Base-by-base conservation (phyloP, 2,797 vertebrate species). In the Petrocephalus schoutedeni region DNA sequence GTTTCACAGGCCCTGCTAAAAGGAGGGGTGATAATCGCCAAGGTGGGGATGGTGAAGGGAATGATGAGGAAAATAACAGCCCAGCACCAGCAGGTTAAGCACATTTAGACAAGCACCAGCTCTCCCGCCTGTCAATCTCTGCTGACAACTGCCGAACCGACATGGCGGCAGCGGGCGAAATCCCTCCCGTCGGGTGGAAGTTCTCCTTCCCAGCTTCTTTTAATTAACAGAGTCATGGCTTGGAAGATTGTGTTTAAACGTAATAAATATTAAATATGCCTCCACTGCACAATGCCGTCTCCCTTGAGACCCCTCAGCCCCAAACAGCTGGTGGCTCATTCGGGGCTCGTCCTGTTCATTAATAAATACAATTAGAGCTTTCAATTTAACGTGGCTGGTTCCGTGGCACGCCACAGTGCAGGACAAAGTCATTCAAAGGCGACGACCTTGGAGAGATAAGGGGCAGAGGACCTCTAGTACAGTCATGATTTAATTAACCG, bases 291-390 rank as follows among this genome's bases (percentile, higher is more conserved):
- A 16, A 84, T 77, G 90, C 58, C 71, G 61, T 89, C 89, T 87
- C 71, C 86, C 61, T 4, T 36, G 32, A 87, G 80, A 86, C 87
- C 61, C 85, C 28, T 89, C 82, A 21, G 86, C 54, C 89, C 71
- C 85, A 85, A 67, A 77, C 49, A 87, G 45, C 56, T 71, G 86
- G 87, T 89, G 87, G 54, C 89, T 90, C 86, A 89, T 71, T 90
- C 86, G 86, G 90, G 87, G 88, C 89, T 57, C 89, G 89, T 88
- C 89, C 86, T 89, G 89, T 93, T 93, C 90, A 92, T 92, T 93
- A 93, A 93, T 91, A 92, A 93, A 92, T 86, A 90, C 90, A 92
- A 91, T 93, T 91, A 92, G 51, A 87, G 90, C 89, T 88, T 88
- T 88, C 49, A 16, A 87, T 88, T 91, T 89, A 92, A 58, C 85